These are phyloP conservation scores for Anoura caudifer DNA, from an alignment of 2,113 vertebrate species.

Conservation along the genomic window DNA sequence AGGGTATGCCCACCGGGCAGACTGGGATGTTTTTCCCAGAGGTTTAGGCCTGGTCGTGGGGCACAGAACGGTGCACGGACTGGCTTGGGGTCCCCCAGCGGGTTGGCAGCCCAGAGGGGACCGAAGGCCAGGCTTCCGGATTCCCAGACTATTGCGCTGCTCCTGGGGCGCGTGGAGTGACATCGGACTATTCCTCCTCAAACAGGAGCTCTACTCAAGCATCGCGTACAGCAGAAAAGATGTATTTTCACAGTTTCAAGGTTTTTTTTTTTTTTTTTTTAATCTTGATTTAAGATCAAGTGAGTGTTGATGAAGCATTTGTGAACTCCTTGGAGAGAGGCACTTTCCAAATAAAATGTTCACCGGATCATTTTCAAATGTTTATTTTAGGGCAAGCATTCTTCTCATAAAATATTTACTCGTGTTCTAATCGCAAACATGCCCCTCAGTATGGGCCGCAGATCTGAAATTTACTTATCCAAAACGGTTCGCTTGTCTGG, in stretches of 20 bases:
- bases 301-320: slow-evolving; percentile 39
- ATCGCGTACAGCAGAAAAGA: neutral
- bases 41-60: neutral
- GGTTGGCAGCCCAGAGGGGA: neutral
- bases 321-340: slow-evolving; percentile 37
- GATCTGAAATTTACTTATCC: slow-evolving; percentile 67
- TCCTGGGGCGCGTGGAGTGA: neutral
- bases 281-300: slow-evolving; percentile 35
- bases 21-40: neutral
- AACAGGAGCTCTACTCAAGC: neutral
- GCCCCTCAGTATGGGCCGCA: slow-evolving; percentile 28
- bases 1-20: neutral
- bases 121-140: neutral
- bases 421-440: slow-evolving; percentile 17
- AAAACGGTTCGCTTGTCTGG: slow-evolving; percentile 40
- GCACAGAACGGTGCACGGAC: neutral
- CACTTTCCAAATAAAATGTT: slow-evolving; percentile 49
- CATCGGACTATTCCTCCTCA: neutral
- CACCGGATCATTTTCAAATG: slow-evolving; percentile 37
- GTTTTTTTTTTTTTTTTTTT: neutral
- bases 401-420: slow-evolving; percentile 64
- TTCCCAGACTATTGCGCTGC: neutral
- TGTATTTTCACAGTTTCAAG: neutral
- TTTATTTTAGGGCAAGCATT: slow-evolving; percentile 51
- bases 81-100: neutral